Conservation (phyloP, 2,113 vertebrate species). For the Regulus satrapa region DNA sequence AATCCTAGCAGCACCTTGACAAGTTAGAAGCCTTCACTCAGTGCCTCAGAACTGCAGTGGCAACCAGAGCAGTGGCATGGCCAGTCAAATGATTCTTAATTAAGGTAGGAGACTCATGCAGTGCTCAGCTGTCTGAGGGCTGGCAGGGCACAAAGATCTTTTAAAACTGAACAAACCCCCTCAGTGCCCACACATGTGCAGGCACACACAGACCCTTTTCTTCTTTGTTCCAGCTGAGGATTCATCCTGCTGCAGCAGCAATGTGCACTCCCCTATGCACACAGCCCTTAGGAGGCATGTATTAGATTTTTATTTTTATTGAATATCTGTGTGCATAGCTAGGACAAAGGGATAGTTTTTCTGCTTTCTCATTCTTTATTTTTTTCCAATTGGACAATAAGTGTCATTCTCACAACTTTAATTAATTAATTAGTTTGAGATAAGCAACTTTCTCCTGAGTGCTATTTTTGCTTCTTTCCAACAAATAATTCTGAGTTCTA, state of each 20-base stretch:
- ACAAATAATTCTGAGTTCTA: not conserved
- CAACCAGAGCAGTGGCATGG: fast-evolving
- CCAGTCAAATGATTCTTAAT: not conserved
- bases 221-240: not conserved
- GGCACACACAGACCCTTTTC: not conserved
- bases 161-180: not conserved
- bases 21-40: not conserved
- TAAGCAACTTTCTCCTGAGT: not conserved
- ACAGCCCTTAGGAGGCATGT: not conserved
- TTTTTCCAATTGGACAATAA: not conserved
- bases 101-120: not conserved
- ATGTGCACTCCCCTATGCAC: not conserved
- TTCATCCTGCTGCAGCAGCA: not conserved
- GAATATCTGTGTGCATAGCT: not conserved
- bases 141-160: not conserved
- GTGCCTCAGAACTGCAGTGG: not conserved
- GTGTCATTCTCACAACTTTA: not conserved
- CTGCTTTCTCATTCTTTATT: not conserved
- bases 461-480: not conserved
- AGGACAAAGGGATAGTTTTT: not conserved
- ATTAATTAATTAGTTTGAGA: not conserved
- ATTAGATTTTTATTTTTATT: not conserved
- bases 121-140: not conserved
- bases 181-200: constrained; percentile 1
- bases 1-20: not conserved